Conservation (phyloP, 1,140 invertebrate species). For the Drosophila miranda region DNA sequence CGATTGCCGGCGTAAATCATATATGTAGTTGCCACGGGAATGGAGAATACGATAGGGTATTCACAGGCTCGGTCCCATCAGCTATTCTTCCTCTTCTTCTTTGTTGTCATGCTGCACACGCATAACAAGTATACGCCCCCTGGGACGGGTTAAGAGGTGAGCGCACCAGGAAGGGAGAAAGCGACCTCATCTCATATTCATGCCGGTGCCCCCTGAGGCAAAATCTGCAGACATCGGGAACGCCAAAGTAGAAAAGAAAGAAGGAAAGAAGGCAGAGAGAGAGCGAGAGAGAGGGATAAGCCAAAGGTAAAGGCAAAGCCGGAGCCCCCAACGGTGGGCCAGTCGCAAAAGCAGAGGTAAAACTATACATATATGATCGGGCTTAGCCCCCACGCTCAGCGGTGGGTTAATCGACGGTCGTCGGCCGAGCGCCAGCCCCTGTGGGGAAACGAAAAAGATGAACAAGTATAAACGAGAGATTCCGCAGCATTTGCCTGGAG, state of each 20-base stretch:
- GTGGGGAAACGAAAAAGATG: constrained; percentile 5
- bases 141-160: constrained; percentile 8
- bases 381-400: constrained; percentile 42
- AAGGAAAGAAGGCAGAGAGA: too few species aligned
- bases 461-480: constrained; percentile 16
- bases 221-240: constrained; percentile 7
- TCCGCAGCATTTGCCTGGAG: constrained; percentile 48
- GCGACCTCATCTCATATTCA: constrained; percentile 39
- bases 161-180: neutral
- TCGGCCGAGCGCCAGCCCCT: neutral
- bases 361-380: constrained; percentile 32
- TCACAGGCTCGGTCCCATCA: too few species aligned
- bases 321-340: too few species aligned
- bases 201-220: constrained; percentile 15
- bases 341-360: neutral
- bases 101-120: neutral
- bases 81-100: neutral
- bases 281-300: too few species aligned
- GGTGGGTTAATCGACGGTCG: constrained; percentile 37
- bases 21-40: too few species aligned
- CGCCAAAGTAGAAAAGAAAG: constrained; percentile 8
- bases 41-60: too few species aligned
- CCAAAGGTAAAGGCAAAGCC: too few species aligned
- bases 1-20: too few species aligned
- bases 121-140: constrained; percentile 30